Percentiles rank a stretch among this genome's conserved stretches.
Conservation (phyloP, 2,113 vertebrate genomes). For the Tauraco erythrolophus region DNA sequence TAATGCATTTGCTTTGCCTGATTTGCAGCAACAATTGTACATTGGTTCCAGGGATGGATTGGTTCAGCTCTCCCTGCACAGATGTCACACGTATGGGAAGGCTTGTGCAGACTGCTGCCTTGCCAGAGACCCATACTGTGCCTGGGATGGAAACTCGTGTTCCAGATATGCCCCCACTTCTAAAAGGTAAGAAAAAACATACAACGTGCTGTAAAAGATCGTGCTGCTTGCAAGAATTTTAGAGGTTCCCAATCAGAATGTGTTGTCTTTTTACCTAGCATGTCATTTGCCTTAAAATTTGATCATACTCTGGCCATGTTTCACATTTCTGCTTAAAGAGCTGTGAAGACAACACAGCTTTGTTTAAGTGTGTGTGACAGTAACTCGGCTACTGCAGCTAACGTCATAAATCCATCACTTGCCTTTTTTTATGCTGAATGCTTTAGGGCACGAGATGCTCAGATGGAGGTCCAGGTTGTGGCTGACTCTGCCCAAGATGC, state of each 20-base stretch:
- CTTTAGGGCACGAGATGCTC: neutral
- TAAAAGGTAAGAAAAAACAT: conserved; percentile 84
- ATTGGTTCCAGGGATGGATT: conserved; percentile 90
- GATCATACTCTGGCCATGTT: neutral
- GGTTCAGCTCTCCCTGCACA: conserved; percentile 92
- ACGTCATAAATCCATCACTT: neutral
- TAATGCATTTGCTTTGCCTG: conserved; percentile 73
- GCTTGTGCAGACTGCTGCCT: conserved; percentile 97
- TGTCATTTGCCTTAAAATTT: conserved; percentile 30
- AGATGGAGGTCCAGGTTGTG: neutral
- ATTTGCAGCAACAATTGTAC: conserved; percentile 94
- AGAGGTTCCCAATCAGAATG: neutral
- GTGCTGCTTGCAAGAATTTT: neutral
- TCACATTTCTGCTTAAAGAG: neutral
- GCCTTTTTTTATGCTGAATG: neutral
- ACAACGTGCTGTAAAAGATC: neutral
- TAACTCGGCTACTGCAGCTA: neutral
- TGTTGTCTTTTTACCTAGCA: conserved; percentile 6
- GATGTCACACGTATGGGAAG: conserved; percentile 94
- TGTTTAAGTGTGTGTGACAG: conserved; percentile 1
- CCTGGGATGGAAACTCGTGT: conserved; percentile 95
- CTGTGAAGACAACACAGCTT: conserved; percentile 16
- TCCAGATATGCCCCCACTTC: conserved; percentile 92
- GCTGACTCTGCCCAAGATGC: neutral
- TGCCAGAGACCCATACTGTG: conserved; percentile 97